Percentiles rank a stretch among this genome's conserved stretches.
These are phyloP conservation scores for Euthynnus affinis DNA, from an alignment of 2,797 vertebrate species.

Conservation along the genomic window DNA sequence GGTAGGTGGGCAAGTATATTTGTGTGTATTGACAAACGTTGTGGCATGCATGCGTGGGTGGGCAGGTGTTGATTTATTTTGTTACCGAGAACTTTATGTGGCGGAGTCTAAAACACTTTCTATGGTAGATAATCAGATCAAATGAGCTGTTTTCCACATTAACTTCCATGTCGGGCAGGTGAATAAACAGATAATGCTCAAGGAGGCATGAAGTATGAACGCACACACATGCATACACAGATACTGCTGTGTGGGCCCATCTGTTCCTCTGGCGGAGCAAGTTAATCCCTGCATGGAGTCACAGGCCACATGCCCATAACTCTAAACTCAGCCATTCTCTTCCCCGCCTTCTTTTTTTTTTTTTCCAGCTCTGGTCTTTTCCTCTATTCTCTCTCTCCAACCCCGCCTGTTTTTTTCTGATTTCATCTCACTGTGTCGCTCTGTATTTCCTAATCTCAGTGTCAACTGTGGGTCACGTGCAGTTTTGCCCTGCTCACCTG, in stretches of 20 bases:
- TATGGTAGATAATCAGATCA: constrained; percentile 43
- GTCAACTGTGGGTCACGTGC: constrained; percentile 55
- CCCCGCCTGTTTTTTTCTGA: constrained; percentile 46
- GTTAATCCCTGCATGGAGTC: constrained; percentile 85
- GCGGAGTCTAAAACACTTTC: constrained; percentile 24
- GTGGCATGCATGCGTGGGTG: not conserved
- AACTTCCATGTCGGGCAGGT: constrained; percentile 47
- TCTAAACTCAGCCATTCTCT: constrained; percentile 70
- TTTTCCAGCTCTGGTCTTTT: constrained; percentile 44
- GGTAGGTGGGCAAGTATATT: constrained; percentile 39
- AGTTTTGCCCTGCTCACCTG: constrained; percentile 32
- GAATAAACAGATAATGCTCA: constrained; percentile 70
- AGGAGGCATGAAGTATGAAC: constrained; percentile 72
- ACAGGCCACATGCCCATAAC: constrained; percentile 71
- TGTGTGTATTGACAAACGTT: constrained; percentile 9
- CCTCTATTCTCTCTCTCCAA: constrained; percentile 39
- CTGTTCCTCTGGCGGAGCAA: constrained; percentile 84
- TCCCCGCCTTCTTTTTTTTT: constrained; percentile 36
- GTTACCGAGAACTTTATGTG: constrained; percentile 28
- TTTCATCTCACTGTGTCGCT: constrained; percentile 53
- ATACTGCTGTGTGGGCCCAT: constrained; percentile 82
- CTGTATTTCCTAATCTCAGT: constrained; percentile 43
- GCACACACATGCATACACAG: constrained; percentile 74
- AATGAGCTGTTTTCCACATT: constrained; percentile 36
- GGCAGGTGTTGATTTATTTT: not conserved